Evolutionary conservation across 1,140 invertebrate species (phyloP).

Genomic region (Rhopalosiphum maidis): DNA sequence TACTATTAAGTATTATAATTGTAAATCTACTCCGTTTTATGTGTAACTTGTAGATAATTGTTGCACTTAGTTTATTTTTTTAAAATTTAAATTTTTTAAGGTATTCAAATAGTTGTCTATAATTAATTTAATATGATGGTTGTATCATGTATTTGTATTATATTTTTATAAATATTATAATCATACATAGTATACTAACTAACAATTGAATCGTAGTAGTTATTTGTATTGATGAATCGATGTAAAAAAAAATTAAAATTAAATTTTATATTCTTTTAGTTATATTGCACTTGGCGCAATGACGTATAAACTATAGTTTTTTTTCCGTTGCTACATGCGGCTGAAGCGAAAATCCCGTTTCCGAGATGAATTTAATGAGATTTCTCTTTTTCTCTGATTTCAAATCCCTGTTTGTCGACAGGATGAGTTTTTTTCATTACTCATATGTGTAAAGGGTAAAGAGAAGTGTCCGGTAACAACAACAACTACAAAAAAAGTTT

Average conservation of each 20-base stretch:
- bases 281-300: not conserved
- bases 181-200: not conserved
- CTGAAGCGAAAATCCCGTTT: slow-evolving; percentile 1
- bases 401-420: slow-evolving; percentile 12
- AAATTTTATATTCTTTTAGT: not conserved
- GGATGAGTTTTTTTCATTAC: not conserved
- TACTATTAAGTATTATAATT: not conserved
- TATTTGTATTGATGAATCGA: not conserved
- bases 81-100: not conserved
- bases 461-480: not conserved
- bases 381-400: slow-evolving; percentile 21
- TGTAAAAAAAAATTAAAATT: not conserved
- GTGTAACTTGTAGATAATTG: not conserved
- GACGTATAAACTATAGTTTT: not conserved
- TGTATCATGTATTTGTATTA: not conserved
- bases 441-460: not conserved
- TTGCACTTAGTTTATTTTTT: not conserved
- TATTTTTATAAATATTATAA: not conserved
- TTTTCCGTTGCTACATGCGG: not conserved
- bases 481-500: slow-evolving; percentile 5
- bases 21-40: not conserved
- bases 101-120: not conserved
- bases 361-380: slow-evolving; percentile 38
- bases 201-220: not conserved
- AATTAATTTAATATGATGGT: not conserved